These are phyloP conservation scores for Acyrthosiphon pisum DNA, from an alignment of 1,140 invertebrate species.

Conservation along the genomic window DNA sequence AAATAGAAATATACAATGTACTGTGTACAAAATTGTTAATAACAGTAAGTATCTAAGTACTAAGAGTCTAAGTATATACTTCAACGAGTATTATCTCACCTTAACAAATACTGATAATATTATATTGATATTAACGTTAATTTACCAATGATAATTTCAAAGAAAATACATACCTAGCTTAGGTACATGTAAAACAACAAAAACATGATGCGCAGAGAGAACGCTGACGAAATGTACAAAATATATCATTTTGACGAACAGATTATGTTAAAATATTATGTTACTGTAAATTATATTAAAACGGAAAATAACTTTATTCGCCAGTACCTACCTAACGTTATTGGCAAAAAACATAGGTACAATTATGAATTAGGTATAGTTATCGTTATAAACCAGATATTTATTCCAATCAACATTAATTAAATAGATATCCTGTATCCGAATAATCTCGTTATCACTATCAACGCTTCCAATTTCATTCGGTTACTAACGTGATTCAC, in stretches of 20 bases:
- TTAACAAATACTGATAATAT: conserved; percentile 5
- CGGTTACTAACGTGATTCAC: neutral
- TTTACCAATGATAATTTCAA: neutral
- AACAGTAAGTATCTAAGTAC: neutral
- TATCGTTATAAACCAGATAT: neutral
- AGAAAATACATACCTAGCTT: neutral
- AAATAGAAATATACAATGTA: conserved; percentile 18
- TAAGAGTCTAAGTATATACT: neutral
- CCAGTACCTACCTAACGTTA: neutral
- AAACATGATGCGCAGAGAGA: neutral
- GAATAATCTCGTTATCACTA: neutral
- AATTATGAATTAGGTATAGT: neutral
- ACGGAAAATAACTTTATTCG: neutral
- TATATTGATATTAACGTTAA: neutral
- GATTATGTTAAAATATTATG: neutral
- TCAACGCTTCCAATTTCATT: neutral
- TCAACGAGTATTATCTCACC: neutral
- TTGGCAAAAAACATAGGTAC: neutral
- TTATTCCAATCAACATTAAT: neutral
- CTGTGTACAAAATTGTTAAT: neutral
- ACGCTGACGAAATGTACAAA: neutral
- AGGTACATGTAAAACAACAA: neutral
- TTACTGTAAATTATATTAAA: neutral
- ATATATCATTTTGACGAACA: neutral
- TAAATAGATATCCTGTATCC: neutral